Evolutionary conservation across 1,140 invertebrate species (phyloP), one percentile per base, ranked within the genome.

Genomic region (Gryon sp.): DNA sequence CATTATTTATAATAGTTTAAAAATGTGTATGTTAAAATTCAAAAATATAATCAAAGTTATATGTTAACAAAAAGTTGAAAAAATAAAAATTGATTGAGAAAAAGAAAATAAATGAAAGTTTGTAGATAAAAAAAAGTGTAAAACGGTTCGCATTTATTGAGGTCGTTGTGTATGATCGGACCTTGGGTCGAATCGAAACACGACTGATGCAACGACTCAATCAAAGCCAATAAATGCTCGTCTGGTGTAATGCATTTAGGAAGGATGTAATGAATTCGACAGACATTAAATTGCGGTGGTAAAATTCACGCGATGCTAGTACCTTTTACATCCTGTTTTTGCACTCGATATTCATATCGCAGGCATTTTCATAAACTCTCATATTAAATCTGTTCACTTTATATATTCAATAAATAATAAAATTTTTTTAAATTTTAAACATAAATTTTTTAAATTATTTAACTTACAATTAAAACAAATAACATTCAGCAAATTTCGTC

Each of bases 221-320:
- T 84, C 83, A 80, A 60, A 79, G 77, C 69, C 81, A 84, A 84
- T 84, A 82, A 84, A 85, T 83, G 79, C 79, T 75, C 69, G 76
- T 36, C 53, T 82, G 79, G 41, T 83, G 78, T 78, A 80, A 82
- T 79, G 72, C 68, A 80, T 84, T 85, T 84, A 83, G 76, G 83
- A 81, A 80, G 79, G 77, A 80, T 83, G 59, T 66, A 77, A 72
- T 77, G 65, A 76, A 69, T 76, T 69, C 63, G 73, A 76, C 43
- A 76, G 65, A 76, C 73, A 76, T 68, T 63, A 76, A 76, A 76
- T 76, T 76, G 63, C 63, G 63, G 57, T 69, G 57, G 57, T 76
- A 63, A 68, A 69, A 69, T 69, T 76, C 65, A 76, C 72, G 72
- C 60, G 43, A 59, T 59, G 69, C 22, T 16, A 26, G 5, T 52